Evolutionary conservation across 2,888 invertebrate species (phyloP), one percentile per base, ranked within the genome.

Genomic region (Dastarcus helophoroides): DNA sequence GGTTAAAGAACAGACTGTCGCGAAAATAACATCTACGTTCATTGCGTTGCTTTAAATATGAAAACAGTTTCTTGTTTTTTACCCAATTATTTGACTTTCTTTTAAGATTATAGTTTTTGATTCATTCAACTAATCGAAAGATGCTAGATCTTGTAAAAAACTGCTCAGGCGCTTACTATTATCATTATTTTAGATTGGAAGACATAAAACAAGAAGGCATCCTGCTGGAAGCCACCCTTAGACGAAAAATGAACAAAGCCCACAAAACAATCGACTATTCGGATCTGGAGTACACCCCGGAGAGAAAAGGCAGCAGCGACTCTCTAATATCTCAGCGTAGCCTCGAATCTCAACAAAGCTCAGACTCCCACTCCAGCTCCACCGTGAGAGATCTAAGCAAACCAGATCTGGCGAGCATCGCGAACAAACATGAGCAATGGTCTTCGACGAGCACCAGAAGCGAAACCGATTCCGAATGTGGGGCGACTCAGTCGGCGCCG

Each of bases 291-390:
- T 57, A 52, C 31, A 38, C 44, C 2, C 52, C 58, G 2, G 62
- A 64, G 30, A 55, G 68, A 16, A 70, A 71, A 47, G 68, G 67
- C 15, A 70, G 70, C 37, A 59, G 65, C 23, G 71, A 71, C 41
- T 69, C 69, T 21, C 50, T 70, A 25, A 62, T 63, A 4, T 69
- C 69, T 10, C 67, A 66, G 39, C 53, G 60, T 2, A 66, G 65
- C 42, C 60, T 61, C 19, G 68, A 67, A 29, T 59, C 58, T 21
- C 67, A 66, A 39, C 56, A 62, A 3, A 66, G 66, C 41, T 58
- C 64, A 4, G 68, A 68, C 37, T 56, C 54, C 3, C 49, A 51
- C 38, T 43, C 48, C 1, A 47, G 50, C 31, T 33, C 46, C 14
- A 51, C 54, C 4, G 46, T 50, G 23, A 40, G 38, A 23, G 47